Percentiles rank a stretch among this genome's conserved stretches.
Conservation (phyloP, 2,888 invertebrate species). For the Eilema depressum region DNA sequence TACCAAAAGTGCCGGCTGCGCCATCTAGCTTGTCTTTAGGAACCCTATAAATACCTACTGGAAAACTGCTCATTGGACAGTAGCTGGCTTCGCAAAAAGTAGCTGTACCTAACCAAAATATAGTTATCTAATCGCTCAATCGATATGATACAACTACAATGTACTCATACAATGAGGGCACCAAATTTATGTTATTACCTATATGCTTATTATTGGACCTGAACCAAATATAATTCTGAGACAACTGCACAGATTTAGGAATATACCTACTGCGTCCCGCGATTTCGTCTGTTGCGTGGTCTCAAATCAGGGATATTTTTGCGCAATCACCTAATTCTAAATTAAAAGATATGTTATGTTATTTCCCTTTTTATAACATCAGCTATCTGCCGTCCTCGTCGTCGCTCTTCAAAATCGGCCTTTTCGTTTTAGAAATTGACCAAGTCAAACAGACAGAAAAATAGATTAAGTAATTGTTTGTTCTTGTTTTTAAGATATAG, state of each 20-base stretch:
- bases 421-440: too few species aligned
- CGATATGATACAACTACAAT: constrained; percentile 24
- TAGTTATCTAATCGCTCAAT: constrained; percentile 36
- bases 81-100: neutral
- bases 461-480: too few species aligned
- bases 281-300: neutral
- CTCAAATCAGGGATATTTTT: neutral
- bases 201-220: too few species aligned
- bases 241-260: neutral
- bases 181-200: neutral
- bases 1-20: too few species aligned
- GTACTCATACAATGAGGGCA: neutral
- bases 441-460: too few species aligned
- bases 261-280: neutral
- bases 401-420: too few species aligned
- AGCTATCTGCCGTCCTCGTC: neutral
- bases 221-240: neutral
- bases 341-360: neutral
- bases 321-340: neutral
- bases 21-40: too few species aligned
- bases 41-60: too few species aligned
- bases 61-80: too few species aligned
- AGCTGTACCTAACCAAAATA: neutral
- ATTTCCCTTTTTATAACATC: neutral
- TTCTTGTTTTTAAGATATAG: too few species aligned